phyloP scores from a whole-genome alignment of 1,140 invertebrate species.

The Anastrepha ludens region DNA sequence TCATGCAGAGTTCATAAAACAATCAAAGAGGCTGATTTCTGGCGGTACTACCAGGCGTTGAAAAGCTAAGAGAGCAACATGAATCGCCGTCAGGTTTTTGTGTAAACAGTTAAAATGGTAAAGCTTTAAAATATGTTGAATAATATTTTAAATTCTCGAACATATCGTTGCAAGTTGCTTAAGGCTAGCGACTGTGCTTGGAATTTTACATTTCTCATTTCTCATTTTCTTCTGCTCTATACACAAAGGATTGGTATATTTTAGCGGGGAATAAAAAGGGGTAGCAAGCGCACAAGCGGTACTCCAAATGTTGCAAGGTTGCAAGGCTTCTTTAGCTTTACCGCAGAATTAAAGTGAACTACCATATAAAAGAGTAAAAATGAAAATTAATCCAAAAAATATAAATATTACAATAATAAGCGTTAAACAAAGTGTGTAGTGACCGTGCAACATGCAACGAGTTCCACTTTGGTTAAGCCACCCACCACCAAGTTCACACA shows the following conservation, averaged over 20 bases:
- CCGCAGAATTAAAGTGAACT: neutral
- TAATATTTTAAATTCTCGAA: too few species aligned
- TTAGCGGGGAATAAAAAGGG: neutral
- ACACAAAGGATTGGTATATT: neutral
- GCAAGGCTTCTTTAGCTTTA: neutral
- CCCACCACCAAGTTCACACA: neutral
- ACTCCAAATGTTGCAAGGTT: slow-evolving; percentile 36
- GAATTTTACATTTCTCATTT: neutral
- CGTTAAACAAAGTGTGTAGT: slow-evolving; percentile 28
- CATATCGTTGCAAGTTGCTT: too few species aligned
- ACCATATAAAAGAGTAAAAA: slow-evolving; percentile 23
- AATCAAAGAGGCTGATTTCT: too few species aligned
- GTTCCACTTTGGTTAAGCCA: slow-evolving; percentile 31
- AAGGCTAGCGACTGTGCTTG: too few species aligned
- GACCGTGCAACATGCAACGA: slow-evolving; percentile 37
- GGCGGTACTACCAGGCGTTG: too few species aligned
- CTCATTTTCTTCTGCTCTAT: neutral
- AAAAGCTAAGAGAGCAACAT: too few species aligned
- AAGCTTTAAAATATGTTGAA: too few species aligned
- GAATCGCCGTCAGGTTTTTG: too few species aligned
- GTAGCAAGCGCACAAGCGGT: slow-evolving; percentile 3
- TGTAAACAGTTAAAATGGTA: too few species aligned
- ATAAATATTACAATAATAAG: neutral
- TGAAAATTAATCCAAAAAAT: slow-evolving; percentile 34
- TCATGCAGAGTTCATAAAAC: too few species aligned